phyloP scores from a whole-genome alignment of 2,797 vertebrate species.

The Micrastur ruficollis region DNA sequence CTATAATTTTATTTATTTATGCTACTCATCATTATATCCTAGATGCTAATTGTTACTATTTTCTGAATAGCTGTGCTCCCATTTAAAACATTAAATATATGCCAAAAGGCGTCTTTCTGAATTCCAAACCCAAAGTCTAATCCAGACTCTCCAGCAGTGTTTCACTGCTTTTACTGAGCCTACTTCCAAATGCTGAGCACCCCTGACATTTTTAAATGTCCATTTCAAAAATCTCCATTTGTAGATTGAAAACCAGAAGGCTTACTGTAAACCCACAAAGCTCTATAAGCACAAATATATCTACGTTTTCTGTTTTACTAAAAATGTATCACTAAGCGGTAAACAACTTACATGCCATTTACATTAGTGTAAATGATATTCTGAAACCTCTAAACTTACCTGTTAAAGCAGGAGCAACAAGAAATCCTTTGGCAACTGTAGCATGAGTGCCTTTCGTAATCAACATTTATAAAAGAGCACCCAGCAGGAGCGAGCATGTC shows the following conservation, averaged over 20 bases:
- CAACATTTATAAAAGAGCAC: not conserved
- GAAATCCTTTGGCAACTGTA: not conserved
- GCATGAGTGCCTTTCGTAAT: not conserved
- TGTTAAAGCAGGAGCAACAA: not conserved
- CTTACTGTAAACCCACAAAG: not conserved
- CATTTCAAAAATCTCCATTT: conserved; percentile 17
- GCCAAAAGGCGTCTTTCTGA: not conserved
- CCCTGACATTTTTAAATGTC: not conserved
- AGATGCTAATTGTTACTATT: not conserved
- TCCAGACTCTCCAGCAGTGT: not conserved
- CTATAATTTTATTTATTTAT: not conserved
- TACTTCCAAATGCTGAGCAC: not conserved
- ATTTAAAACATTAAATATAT: not conserved
- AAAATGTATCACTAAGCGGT: not conserved
- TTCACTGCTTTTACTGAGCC: not conserved
- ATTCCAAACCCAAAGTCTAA: not conserved
- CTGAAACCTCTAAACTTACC: not conserved
- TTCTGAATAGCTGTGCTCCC: not conserved
- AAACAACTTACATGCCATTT: not conserved
- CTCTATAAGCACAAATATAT: not conserved
- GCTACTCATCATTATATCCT: not conserved
- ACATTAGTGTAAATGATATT: not conserved
- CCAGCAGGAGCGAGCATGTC: not conserved
- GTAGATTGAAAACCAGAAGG: not conserved
- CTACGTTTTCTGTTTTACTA: not conserved